phyloP scores from a whole-genome alignment of 1,140 invertebrate genomes.

The Babylonia areolata region DNA sequence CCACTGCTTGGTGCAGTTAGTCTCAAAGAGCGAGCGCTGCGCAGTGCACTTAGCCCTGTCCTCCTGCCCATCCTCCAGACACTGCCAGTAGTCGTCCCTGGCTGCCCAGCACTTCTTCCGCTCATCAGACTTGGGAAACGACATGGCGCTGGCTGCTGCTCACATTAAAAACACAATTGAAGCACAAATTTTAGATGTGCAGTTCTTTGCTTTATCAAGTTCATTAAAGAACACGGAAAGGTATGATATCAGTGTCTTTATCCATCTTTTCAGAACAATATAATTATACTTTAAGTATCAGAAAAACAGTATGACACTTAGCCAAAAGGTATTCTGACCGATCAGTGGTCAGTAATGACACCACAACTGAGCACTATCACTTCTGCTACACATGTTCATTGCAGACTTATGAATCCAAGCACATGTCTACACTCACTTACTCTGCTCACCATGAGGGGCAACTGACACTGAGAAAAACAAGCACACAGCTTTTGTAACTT shows the following conservation, averaged over 20 bases:
- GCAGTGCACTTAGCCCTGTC: conserved; percentile 82
- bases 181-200: neutral
- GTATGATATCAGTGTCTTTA: neutral
- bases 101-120: conserved; percentile 89
- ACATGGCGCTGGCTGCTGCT: neutral
- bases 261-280: neutral
- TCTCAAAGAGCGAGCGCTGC: conserved; percentile 87
- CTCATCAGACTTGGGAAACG: conserved; percentile 83
- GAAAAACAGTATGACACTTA: neutral
- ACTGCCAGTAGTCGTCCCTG: conserved; percentile 92
- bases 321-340: no score
- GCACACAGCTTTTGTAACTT: no score
- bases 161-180: neutral
- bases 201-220: no score
- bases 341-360: no score
- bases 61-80: conserved; percentile 84
- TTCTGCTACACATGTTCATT: no score
- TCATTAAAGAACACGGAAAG: neutral
- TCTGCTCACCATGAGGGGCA: no score
- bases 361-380: no score
- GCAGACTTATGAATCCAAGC: no score
- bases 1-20: conserved; percentile 90
- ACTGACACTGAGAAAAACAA: no score
- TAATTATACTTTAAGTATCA: neutral
- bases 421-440: no score